These are phyloP conservation scores for Stylophora pistillata DNA, from an alignment of 64 coral and sea anemone genomes.

Conservation along the genomic window DNA sequence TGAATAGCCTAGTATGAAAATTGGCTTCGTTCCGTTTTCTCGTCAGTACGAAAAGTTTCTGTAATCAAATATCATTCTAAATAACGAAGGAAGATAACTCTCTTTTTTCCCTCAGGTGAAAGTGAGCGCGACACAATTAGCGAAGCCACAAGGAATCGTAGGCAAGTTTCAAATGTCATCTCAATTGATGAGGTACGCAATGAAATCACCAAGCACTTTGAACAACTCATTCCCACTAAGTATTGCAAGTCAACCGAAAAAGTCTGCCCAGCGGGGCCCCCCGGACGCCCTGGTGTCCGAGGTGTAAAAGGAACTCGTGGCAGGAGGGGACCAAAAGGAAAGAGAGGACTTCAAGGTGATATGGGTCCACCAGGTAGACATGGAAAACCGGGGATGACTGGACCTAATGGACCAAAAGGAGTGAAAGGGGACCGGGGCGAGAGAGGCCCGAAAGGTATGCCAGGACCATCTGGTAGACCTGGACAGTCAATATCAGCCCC, in stretches of 20 bases:
- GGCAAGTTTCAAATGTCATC: background rate
- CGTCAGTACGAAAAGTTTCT: too few relatives aligned
- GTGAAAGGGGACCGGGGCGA: conserved; percentile 8
- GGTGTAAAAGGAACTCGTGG: conserved; percentile 33
- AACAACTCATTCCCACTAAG: background rate
- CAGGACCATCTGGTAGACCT: background rate
- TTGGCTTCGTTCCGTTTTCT: too few relatives aligned
- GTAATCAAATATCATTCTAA: too few relatives aligned
- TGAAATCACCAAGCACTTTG: background rate
- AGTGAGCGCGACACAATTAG: background rate
- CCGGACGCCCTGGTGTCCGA: conserved; percentile 3
- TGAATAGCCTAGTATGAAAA: too few relatives aligned
- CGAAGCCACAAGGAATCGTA: background rate
- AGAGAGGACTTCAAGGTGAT: background rate
- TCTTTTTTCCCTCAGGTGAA: conserved; percentile 21
- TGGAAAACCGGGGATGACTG: conserved; percentile 4
- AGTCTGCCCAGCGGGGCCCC: conserved; percentile 18
- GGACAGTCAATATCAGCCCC: conserved; percentile 19
- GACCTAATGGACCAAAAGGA: conserved; percentile 17
- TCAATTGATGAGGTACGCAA: background rate
- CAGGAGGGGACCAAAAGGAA: conserved; percentile 22
- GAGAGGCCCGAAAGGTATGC: conserved; percentile 30
- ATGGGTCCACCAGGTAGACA: conserved; percentile 25
- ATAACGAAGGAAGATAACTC: background rate
- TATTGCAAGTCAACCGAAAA: conserved; percentile 39